Base-by-base conservation (phyloP, 2,113 vertebrate species). In the Hemicordylus capensis region DNA sequence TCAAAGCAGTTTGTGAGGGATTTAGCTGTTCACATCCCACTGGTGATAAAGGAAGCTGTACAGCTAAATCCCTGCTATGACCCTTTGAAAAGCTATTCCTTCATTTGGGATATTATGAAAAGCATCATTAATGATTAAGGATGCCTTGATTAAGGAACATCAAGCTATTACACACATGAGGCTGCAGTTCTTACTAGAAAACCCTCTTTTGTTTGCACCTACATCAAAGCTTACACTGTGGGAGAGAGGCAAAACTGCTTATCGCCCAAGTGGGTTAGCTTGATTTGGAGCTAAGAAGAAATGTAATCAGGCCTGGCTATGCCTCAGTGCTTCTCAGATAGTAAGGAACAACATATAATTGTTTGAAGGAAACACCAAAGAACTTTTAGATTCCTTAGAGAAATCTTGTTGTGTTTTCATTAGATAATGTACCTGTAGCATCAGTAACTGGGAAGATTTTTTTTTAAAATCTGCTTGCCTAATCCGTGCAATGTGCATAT, bases 371-470 rank as follows among this genome's bases (percentile, higher is more conserved):
- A 95, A 92, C 64, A 88, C 56, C 85, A 93, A 93, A 90, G 0
- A 3, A 87, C 87, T 93, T 92, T 89, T 81, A 89, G 34, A 80
- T 93, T 94, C 86, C 89, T 93, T 89, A 83, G 84, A 94, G 90
- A 94, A 94, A 91, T 93, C 84, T 93, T 91, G 15, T 87, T 92
- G 85, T 92, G 80, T 93, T 95, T 95, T 92, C 90, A 83, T 94
- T 92, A 88, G 85, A 87, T 93, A 88, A 92, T 91, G 92, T 89
- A 93, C 83, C 89, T 89, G 34, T 86, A 92, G 80, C 84, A 9
- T 81, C 76, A 88, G 88, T 92, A 89, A 90, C 77, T 79, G 63
- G 24, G 75, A 81, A 51, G 42, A 89, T 39, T 76, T 48, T 67
- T 15, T 89, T 90, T 88, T 83, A 73, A 89, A 85, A 46, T n/a